phyloP scores from a whole-genome alignment of 92 coral and sea anemone species.

The Palythoa grandiflora region DNA sequence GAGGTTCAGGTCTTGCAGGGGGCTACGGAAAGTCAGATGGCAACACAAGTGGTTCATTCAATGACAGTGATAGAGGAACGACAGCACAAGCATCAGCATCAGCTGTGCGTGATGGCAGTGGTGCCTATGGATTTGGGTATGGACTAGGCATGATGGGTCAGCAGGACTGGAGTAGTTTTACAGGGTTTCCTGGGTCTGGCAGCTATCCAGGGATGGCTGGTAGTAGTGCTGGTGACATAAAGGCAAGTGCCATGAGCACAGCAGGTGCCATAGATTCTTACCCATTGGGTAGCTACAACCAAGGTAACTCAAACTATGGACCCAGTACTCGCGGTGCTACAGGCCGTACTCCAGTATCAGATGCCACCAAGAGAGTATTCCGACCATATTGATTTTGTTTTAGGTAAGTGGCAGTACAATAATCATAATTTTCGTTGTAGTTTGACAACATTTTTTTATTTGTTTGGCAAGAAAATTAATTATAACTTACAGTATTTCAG shows the following conservation, averaged over 20 bases:
- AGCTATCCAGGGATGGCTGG: conserved; percentile 39
- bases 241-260: conserved; percentile 32
- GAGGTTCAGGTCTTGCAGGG: conserved; percentile 47
- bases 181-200: conserved; percentile 65
- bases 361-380: conserved; percentile 41
- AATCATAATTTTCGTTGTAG: too few relatives aligned
- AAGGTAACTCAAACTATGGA: conserved; percentile 77
- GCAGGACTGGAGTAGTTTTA: conserved; percentile 55
- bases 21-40: conserved; percentile 59
- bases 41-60: conserved; percentile 48
- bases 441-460: too few relatives aligned
- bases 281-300: conserved; percentile 75
- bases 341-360: not conserved
- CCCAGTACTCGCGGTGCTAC: conserved; percentile 60
- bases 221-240: conserved; percentile 31
- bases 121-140: conserved; percentile 12
- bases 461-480: too few relatives aligned
- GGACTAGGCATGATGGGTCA: conserved; percentile 36
- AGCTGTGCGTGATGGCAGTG: conserved; percentile 2
- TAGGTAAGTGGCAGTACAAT: conserved; percentile 3
- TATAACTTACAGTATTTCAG: not conserved
- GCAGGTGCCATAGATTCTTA: conserved; percentile 45
- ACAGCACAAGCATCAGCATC: not conserved
- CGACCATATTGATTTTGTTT: conserved; percentile 52
- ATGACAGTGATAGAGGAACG: not conserved